These are phyloP conservation scores for Phortica okadai DNA, from an alignment of 2,888 invertebrate species.

Conservation along the genomic window DNA sequence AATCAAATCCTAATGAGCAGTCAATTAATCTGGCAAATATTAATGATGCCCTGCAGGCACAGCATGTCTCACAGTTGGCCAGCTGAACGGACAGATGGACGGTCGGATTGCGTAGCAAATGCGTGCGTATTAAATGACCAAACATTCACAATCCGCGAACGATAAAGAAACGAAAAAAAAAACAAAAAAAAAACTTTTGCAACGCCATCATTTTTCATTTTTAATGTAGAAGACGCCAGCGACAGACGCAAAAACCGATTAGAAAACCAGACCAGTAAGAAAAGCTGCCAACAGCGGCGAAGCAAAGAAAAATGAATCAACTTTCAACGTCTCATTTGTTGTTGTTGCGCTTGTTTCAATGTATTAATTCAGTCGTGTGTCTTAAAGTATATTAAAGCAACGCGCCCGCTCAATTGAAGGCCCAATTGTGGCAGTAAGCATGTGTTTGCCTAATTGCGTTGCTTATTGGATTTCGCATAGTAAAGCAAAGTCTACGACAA, in stretches of 20 bases:
- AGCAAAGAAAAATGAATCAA: not conserved
- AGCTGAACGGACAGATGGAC: too few relatives aligned
- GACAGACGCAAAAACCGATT: not conserved
- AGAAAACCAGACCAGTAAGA: not conserved
- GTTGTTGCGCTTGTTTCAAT: too few relatives aligned
- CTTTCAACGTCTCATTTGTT: not conserved
- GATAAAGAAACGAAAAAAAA: not conserved
- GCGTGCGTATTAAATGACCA: not conserved
- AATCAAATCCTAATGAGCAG: slow-evolving; percentile 13
- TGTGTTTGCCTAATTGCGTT: slow-evolving; percentile 25
- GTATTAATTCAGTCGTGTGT: too few relatives aligned
- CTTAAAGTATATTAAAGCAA: not conserved
- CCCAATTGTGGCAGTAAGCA: not conserved
- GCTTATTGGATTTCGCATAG: slow-evolving; percentile 16
- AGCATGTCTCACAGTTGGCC: not conserved
- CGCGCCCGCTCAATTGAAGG: not conserved
- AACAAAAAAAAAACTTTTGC: not conserved
- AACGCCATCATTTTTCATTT: slow-evolving; percentile 21
- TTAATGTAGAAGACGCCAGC: slow-evolving; percentile 17
- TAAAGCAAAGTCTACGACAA: not conserved
- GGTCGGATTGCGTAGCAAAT: too few relatives aligned
- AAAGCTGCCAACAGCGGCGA: not conserved
- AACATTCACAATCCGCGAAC: not conserved
- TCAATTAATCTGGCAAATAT: slow-evolving; percentile 19
- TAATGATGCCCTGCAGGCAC: not conserved